A percentile compares a stretch with the other conserved stretches of the same genome.
These are phyloP conservation scores for Hoplias malabaricus DNA, from an alignment of 2,113 vertebrate species.

Conservation along the genomic window DNA sequence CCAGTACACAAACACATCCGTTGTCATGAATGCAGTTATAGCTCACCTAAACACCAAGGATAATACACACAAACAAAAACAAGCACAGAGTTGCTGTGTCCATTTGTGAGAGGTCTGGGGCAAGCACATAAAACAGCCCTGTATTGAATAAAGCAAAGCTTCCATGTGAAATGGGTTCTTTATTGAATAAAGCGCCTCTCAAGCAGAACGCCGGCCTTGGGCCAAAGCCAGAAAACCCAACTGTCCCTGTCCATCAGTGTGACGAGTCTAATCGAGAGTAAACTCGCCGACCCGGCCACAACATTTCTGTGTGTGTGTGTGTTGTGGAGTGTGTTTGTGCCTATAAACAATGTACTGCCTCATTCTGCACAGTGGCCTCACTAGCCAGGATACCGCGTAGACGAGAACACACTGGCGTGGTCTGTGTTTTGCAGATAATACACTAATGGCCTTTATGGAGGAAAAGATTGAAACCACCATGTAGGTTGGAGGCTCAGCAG, in stretches of 20 bases:
- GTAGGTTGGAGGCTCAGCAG: slow-evolving; percentile 12
- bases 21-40: neutral
- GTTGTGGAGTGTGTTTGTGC: neutral
- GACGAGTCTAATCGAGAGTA: slow-evolving; percentile 49
- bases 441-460: slow-evolving; percentile 9
- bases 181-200: slow-evolving; percentile 60
- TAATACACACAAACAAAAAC: slow-evolving; percentile 21
- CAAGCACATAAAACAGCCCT: slow-evolving; percentile 37
- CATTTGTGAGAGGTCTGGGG: slow-evolving; percentile 4
- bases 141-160: slow-evolving; percentile 52
- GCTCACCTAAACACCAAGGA: neutral
- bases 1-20: slow-evolving; percentile 13
- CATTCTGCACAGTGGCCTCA: slow-evolving; percentile 5
- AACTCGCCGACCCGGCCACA: slow-evolving; percentile 54
- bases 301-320: slow-evolving; percentile 18
- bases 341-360: slow-evolving; percentile 31
- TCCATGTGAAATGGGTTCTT: slow-evolving; percentile 51
- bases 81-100: neutral
- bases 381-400: slow-evolving; percentile 9
- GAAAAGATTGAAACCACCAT: slow-evolving; percentile 7
- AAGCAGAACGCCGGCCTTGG: slow-evolving; percentile 54
- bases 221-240: slow-evolving; percentile 61
- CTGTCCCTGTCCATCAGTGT: slow-evolving; percentile 66
- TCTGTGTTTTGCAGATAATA: slow-evolving; percentile 15
- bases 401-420: neutral